Base-by-base conservation (phyloP, 37 sponge, comb jelly and placozoan genomes). In the Hexactinellida sp. region DNA sequence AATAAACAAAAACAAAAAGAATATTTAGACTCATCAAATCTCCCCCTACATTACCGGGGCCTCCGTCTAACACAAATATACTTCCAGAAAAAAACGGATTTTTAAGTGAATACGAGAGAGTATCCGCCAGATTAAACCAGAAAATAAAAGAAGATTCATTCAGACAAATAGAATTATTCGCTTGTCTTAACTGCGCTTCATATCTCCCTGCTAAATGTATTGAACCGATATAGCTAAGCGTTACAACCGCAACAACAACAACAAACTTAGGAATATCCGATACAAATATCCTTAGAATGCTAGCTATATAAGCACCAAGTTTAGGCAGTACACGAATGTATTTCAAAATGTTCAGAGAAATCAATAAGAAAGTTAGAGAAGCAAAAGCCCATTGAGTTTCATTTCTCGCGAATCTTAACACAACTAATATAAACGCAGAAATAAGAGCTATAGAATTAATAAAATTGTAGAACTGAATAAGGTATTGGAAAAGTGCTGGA, bases 171-270 rank as follows among this genome's bases (percentile, higher is more conserved):
- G 76, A 63, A 28, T 63, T 28, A n/a, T 63, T n/a, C 13, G 76
- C 19, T 23, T 63, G 76, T 63, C 76, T 63, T 28, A 23, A 28
- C 34, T 63, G 28, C 34, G 76, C 76, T 28, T 63, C 76, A n/a
- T 63, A 63, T n/a, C 76, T 63, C 76, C 76, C 76, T 25, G 76
- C 76, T 10, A 63, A n/a, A 63, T 63, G 76, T 25, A 63, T 63
- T 25, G 76, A 63, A 10, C 76, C 76, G 34, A 63, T 63, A n/a
- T 25, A 63, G 13, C 76, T 63, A n/a, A 63, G 13, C 3, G 13
- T 7, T 63, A 63, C 34, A 23, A 63, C 32, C 5, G 13, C 3
- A 63, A 63, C 30, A 63, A 63, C 76, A 32, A 63, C 13, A n/a
- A 10, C 32, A 28, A 63, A 63, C 76, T 63, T 63, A 32, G 76